Percentiles rank a stretch among this genome's conserved stretches.
These are phyloP conservation scores for Neocloeon triangulifer DNA, from an alignment of 1,140 invertebrate genomes.

Conservation along the genomic window DNA sequence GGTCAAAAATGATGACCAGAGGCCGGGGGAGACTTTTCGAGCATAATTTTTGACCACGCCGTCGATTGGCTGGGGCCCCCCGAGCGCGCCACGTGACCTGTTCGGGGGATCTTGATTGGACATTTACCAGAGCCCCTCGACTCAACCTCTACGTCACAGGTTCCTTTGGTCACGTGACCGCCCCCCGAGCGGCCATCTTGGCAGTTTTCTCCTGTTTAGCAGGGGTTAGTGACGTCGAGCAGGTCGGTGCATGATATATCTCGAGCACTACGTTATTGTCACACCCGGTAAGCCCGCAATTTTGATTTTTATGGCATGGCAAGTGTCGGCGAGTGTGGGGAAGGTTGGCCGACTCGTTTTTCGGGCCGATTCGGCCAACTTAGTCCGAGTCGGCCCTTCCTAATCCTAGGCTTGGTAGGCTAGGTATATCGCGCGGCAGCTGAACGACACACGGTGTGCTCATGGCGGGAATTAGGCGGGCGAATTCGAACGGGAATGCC, in stretches of 20 bases:
- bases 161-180: slow-evolving; percentile 23
- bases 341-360: neutral
- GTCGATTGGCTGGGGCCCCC: slow-evolving; percentile 5
- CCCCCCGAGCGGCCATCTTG: slow-evolving; percentile 26
- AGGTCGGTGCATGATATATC: neutral
- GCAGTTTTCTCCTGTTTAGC: slow-evolving; percentile 14
- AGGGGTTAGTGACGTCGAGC: slow-evolving; percentile 2
- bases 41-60: slow-evolving; percentile 1
- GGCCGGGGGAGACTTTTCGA: slow-evolving; percentile 1
- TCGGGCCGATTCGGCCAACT: neutral
- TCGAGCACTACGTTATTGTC: neutral
- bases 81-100: slow-evolving; percentile 6
- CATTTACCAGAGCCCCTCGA: slow-evolving; percentile 7
- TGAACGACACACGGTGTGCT: no score
- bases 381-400: neutral
- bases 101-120: slow-evolving; percentile 5
- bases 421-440: neutral
- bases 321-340: neutral
- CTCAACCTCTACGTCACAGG: slow-evolving; percentile 18
- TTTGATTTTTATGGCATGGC: neutral
- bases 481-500: no score
- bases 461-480: no score
- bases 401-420: neutral
- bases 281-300: neutral
- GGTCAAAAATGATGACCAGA: neutral